Conservation (phyloP, 2,888 invertebrate species). For the Eupithecia subumbrata region DNA sequence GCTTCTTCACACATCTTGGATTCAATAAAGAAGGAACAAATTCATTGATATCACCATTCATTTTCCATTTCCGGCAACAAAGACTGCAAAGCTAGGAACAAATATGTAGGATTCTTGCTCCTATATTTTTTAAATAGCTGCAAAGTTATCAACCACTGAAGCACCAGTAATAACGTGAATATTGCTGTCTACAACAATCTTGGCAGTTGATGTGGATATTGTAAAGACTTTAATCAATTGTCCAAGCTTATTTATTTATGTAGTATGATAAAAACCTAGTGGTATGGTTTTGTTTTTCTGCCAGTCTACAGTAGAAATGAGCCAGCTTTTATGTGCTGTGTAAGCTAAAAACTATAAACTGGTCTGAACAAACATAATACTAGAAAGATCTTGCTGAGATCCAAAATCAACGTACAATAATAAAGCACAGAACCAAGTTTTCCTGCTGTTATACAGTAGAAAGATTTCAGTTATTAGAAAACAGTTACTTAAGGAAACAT, state of each 20-base stretch:
- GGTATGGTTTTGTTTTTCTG: background rate
- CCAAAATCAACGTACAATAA: background rate
- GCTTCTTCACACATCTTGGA: constrained; percentile 61
- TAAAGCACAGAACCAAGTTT: background rate
- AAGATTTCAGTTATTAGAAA: background rate
- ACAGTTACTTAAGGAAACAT: background rate
- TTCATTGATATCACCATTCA: constrained; percentile 63
- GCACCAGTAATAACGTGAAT: background rate
- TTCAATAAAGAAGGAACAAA: constrained; percentile 70
- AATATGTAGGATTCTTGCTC: background rate
- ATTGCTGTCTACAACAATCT: background rate
- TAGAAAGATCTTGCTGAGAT: background rate
- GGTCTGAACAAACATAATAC: background rate
- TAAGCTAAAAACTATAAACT: background rate
- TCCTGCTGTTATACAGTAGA: background rate
- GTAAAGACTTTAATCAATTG: too few species aligned
- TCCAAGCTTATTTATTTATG: background rate
- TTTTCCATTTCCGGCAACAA: constrained; percentile 37
- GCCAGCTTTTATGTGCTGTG: background rate
- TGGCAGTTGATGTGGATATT: background rate
- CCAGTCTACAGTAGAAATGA: background rate
- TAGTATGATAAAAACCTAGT: background rate
- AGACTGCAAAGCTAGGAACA: background rate
- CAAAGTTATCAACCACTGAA: background rate
- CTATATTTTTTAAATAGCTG: background rate